Evolutionary conservation across 2,888 invertebrate species (phyloP).

Genomic region (Danaus chrysippus): DNA sequence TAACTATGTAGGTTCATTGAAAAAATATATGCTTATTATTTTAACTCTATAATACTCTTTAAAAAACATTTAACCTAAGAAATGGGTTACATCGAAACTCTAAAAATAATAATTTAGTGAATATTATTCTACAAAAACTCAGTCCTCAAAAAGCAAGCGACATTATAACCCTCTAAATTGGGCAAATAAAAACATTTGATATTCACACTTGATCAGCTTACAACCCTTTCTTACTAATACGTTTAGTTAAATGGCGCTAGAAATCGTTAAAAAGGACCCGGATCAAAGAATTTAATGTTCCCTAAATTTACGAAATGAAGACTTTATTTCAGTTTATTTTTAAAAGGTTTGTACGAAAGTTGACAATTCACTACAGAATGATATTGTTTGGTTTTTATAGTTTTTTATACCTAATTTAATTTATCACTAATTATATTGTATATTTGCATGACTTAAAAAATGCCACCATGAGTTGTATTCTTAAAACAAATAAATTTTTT

Average conservation of each 20-base stretch:
- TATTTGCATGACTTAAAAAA: no score
- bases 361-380: no score
- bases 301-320: constrained; percentile 10
- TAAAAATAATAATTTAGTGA: constrained; percentile 11
- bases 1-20: no score
- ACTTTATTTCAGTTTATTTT: neutral
- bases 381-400: no score
- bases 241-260: constrained; percentile 70
- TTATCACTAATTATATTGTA: no score
- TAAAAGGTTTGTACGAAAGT: neutral
- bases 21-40: no score
- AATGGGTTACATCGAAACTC: neutral
- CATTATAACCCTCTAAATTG: constrained; percentile 37
- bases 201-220: constrained; percentile 69
- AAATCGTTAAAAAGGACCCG: constrained; percentile 57
- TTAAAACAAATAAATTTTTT: no score
- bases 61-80: no score
- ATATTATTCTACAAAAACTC: constrained; percentile 20
- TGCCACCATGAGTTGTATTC: no score
- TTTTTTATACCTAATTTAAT: no score
- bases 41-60: no score
- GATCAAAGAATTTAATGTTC: constrained; percentile 42
- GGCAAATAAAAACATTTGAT: constrained; percentile 70
- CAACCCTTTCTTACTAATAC: constrained; percentile 64
- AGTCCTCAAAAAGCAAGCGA: constrained; percentile 28